Percentiles rank a stretch among this genome's conserved stretches.
These are phyloP conservation scores for Zaprionus obscuricornis DNA, from an alignment of 2,888 invertebrate genomes.

Conservation along the genomic window DNA sequence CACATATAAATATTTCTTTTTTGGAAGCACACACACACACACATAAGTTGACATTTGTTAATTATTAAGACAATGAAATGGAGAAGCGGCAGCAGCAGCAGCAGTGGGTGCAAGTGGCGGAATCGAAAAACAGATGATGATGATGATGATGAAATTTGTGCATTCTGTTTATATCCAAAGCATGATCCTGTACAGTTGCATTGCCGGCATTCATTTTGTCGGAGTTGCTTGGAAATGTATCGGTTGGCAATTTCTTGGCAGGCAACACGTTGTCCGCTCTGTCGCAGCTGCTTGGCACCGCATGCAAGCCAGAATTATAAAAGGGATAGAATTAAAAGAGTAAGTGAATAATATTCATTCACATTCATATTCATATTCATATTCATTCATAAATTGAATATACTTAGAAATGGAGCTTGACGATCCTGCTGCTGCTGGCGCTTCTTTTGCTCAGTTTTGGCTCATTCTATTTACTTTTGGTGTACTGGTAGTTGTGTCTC, in stretches of 20 bases:
- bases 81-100: background rate
- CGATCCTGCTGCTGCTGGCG: slow-evolving; percentile 39
- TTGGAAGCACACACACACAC: slow-evolving; percentile 6
- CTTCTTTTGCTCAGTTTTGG: slow-evolving; percentile 46
- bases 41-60: background rate
- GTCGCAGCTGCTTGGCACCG: slow-evolving; percentile 35
- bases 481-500: slow-evolving; percentile 45
- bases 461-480: slow-evolving; percentile 50
- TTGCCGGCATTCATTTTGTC: slow-evolving; percentile 57
- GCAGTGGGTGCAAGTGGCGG: background rate
- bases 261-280: slow-evolving; percentile 57
- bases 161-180: slow-evolving; percentile 44
- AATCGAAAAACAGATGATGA: background rate
- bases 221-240: slow-evolving; percentile 37
- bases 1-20: too few species aligned
- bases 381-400: too few species aligned
- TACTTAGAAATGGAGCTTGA: slow-evolving; percentile 34
- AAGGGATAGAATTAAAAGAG: background rate
- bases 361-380: too few species aligned
- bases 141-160: slow-evolving; percentile 32
- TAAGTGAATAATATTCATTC: too few species aligned
- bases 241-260: slow-evolving; percentile 46
- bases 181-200: slow-evolving; percentile 43
- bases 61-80: too few species aligned
- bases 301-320: background rate